Conservation (phyloP, 2,797 vertebrate genomes). For the Phalanger gymnotis region DNA sequence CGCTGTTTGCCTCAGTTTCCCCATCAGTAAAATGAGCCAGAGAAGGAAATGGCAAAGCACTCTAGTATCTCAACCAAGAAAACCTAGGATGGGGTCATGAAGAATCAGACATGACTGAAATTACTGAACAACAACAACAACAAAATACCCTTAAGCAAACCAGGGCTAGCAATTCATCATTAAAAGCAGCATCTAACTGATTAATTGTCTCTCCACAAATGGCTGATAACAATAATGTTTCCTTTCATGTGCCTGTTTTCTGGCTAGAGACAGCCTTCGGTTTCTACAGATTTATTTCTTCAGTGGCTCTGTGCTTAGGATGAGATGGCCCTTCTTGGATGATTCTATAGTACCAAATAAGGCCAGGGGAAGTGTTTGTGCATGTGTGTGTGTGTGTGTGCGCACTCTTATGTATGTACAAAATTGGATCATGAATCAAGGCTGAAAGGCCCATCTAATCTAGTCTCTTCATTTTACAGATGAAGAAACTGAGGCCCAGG, state of each 20-base stretch:
- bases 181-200: conserved; percentile 71
- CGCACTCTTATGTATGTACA: no score
- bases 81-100: not conserved
- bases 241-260: conserved; percentile 12
- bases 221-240: conserved; percentile 53
- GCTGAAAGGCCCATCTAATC: not conserved
- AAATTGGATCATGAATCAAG: not conserved
- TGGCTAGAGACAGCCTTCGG: not conserved
- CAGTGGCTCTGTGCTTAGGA: not conserved
- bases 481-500: not conserved
- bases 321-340: not conserved
- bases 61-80: not conserved
- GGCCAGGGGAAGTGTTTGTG: not conserved
- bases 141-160: conserved; percentile 66
- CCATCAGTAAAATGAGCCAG: not conserved
- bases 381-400: not conserved
- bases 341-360: conserved; percentile 9
- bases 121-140: not conserved
- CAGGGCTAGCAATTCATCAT: conserved; percentile 60
- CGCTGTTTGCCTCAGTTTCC: not conserved
- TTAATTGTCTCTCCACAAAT: conserved; percentile 74
- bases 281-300: not conserved
- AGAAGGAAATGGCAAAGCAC: not conserved
- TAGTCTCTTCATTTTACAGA: not conserved
- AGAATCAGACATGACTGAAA: not conserved